Evolutionary conservation across 2,113 vertebrate species (phyloP).

Genomic region (Nasalis larvatus): DNA sequence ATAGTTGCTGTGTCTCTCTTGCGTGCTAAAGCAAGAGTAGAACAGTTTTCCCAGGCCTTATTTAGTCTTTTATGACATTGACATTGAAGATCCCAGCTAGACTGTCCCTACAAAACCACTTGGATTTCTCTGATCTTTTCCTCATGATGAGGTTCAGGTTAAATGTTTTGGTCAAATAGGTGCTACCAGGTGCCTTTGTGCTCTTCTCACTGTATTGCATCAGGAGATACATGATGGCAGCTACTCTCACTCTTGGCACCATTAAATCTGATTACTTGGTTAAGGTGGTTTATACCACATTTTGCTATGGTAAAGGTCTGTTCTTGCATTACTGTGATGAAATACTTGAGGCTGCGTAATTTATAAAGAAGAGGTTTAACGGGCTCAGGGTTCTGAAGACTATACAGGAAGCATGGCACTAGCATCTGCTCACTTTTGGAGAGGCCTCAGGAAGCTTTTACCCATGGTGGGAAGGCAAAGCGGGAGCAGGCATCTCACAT

Average conservation of each 20-base stretch:
- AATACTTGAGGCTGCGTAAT: too few species aligned
- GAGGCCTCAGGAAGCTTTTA: too few species aligned
- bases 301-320: background rate
- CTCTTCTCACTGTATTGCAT: background rate
- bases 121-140: background rate
- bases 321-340: too few species aligned
- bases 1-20: background rate
- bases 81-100: background rate
- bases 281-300: background rate
- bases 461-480: too few species aligned
- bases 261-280: background rate
- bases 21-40: background rate
- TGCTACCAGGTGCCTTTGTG: background rate
- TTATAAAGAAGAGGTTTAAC: too few species aligned
- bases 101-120: too few species aligned
- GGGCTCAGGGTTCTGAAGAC: too few species aligned
- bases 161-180: background rate
- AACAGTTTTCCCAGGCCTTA: background rate
- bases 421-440: too few species aligned
- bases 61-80: background rate
- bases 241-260: background rate
- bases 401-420: too few species aligned
- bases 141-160: background rate
- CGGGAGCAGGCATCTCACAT: too few species aligned
- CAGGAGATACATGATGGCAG: background rate